Conservation (phyloP, 2,888 invertebrate genomes). For the Eucriotettix oculatus region DNA sequence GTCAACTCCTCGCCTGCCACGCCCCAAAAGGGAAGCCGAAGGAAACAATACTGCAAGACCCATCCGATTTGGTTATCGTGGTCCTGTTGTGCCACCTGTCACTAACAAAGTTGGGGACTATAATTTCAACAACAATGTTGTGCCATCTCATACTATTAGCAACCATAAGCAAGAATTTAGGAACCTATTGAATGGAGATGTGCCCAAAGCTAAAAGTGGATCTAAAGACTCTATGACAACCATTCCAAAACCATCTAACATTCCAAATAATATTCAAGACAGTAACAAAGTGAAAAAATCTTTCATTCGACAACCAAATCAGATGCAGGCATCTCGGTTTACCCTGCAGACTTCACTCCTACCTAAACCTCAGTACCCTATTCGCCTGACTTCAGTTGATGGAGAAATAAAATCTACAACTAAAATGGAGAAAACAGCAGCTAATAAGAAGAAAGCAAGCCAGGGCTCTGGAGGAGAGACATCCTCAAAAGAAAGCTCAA, state of each 20-base stretch:
- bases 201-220: too few relatives aligned
- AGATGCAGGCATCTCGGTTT: slow-evolving; percentile 34
- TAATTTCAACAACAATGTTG: slow-evolving; percentile 30
- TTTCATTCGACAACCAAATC: too few relatives aligned
- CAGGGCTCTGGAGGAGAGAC: slow-evolving; percentile 17
- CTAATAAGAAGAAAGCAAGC: slow-evolving; percentile 13
- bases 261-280: too few relatives aligned
- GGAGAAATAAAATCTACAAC: slow-evolving; percentile 29
- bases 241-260: too few relatives aligned
- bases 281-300: too few relatives aligned
- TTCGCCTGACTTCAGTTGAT: slow-evolving; percentile 8
- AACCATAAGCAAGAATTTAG: neutral
- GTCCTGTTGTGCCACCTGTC: slow-evolving; percentile 36
- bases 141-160: slow-evolving; percentile 16
- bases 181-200: neutral
- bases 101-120: slow-evolving; percentile 51
- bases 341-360: slow-evolving; percentile 54
- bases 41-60: slow-evolving; percentile 37
- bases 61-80: slow-evolving; percentile 61
- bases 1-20: slow-evolving; percentile 44
- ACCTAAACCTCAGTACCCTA: slow-evolving; percentile 54
- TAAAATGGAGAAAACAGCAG: slow-evolving; percentile 24
- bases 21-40: slow-evolving; percentile 47
- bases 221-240: too few relatives aligned
- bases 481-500: slow-evolving; percentile 33